phyloP scores from a whole-genome alignment of 92 coral and sea anemone species.

The Epizoanthus ramosus region DNA sequence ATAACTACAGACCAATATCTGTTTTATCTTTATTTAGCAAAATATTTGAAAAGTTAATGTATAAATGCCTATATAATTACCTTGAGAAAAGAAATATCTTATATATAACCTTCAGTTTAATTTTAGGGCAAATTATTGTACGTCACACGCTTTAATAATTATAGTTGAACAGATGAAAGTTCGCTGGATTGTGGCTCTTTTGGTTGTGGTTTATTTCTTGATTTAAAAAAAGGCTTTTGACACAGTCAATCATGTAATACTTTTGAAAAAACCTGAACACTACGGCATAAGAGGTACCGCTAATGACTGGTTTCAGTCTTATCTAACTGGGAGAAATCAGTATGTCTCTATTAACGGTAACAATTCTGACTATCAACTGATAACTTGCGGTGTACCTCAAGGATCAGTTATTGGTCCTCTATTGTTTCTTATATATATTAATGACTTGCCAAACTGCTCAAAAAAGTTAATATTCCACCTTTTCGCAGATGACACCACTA shows the following conservation, averaged over 20 bases:
- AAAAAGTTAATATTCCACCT: neutral
- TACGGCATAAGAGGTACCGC: constrained; percentile 45
- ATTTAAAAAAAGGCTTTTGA: constrained; percentile 12
- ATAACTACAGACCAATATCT: constrained; percentile 39
- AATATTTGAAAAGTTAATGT: constrained; percentile 26
- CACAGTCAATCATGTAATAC: constrained; percentile 1
- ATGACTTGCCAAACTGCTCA: neutral
- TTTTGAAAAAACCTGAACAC: neutral
- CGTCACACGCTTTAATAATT: constrained; percentile 22
- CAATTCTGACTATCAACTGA: neutral
- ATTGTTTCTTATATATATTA: constrained; percentile 1
- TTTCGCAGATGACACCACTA: neutral
- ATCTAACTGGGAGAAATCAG: constrained; percentile 8
- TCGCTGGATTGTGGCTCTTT: constrained; percentile 2
- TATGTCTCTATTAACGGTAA: constrained; percentile 22
- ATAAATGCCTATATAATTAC: constrained; percentile 30
- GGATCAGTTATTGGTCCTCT: constrained; percentile 6
- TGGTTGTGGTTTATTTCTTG: constrained; percentile 10
- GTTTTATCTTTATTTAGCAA: neutral
- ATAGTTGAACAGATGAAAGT: constrained; percentile 16
- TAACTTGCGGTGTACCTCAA: neutral
- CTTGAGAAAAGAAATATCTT: constrained; percentile 41
- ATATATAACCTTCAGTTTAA: constrained; percentile 44
- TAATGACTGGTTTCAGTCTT: constrained; percentile 45
- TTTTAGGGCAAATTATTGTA: constrained; percentile 39